Evolutionary conservation across 2,888 invertebrate genomes (phyloP), one percentile per base, ranked within the genome.

Genomic region (Cephus runcator): DNA sequence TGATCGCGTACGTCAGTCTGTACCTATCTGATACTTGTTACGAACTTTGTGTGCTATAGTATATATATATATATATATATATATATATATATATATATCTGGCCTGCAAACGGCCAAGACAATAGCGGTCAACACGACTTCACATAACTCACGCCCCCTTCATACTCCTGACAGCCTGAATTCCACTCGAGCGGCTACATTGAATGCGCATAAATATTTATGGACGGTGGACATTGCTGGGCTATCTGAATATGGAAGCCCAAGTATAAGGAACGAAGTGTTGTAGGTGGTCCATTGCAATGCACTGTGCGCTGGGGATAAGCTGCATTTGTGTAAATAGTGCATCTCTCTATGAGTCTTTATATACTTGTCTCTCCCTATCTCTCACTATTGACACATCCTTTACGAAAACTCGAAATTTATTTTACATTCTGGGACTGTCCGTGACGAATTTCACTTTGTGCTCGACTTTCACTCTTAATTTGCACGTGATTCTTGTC

Each of bases 201-300:
- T 77, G 77, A 77, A 77, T 77, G 77, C 77, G 71, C 77, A 77
- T 77, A 77, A 77, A 77, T 77, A 77, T 77, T 77, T 77, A 77
- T 77, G 77, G 77, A 77, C 77, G 75, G 75, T 77, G 77, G 77
- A 77, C 77, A 77, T 56, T n/a, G 75, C 74, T 74, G 75, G 71
- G 74, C 74, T 75, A 77, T 77, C 77, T 77, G 77, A 77, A 75
- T 77, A 77, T 77, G 75, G 77, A 77, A 77, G 77, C 77, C 75
- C 23, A 56, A 77, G 77, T 71, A 75, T 73, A 77, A 77, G 71
- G 75, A 69, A 75, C 71, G 33, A 71, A 71, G 71, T 71, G 71
- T 71, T 31, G 71, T 71, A 71, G 71, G 71, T 71, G 71, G 71
- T 71, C 71, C 71, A 31, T 23, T 12, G 12, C 71, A 0, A 71